Conservation (phyloP, 2,113 vertebrate genomes). For the Etia nguti region DNA sequence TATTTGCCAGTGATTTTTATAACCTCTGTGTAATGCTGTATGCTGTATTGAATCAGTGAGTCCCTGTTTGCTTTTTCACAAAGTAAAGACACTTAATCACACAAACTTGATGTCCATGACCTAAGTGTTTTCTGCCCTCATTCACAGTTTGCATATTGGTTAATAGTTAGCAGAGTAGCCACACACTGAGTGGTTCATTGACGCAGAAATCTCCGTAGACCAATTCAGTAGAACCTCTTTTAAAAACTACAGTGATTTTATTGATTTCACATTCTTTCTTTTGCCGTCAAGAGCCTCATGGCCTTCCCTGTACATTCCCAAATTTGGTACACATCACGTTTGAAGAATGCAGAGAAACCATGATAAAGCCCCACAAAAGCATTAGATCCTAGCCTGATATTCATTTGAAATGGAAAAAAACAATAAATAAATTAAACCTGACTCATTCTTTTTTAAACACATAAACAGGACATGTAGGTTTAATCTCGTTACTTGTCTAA, state of each 20-base stretch:
- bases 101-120: neutral
- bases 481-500: neutral
- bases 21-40: neutral
- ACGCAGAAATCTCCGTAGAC: neutral
- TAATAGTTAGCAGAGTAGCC: conserved; percentile 32
- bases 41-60: neutral
- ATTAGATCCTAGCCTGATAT: neutral
- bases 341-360: neutral
- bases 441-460: neutral
- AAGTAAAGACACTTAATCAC: conserved; percentile 13
- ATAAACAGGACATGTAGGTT: neutral
- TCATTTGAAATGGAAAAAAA: neutral
- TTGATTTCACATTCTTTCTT: neutral
- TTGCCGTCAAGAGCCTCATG: neutral
- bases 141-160: neutral
- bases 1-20: neutral
- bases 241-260: neutral
- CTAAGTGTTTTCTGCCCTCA: neutral
- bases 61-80: neutral
- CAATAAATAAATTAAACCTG: neutral
- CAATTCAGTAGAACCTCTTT: neutral
- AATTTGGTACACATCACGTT: fast-evolving
- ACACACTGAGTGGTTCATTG: neutral
- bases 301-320: neutral
- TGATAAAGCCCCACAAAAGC: neutral